These are phyloP conservation scores for Drosophila busckii DNA, from an alignment of 1,140 invertebrate genomes.

Conservation along the genomic window DNA sequence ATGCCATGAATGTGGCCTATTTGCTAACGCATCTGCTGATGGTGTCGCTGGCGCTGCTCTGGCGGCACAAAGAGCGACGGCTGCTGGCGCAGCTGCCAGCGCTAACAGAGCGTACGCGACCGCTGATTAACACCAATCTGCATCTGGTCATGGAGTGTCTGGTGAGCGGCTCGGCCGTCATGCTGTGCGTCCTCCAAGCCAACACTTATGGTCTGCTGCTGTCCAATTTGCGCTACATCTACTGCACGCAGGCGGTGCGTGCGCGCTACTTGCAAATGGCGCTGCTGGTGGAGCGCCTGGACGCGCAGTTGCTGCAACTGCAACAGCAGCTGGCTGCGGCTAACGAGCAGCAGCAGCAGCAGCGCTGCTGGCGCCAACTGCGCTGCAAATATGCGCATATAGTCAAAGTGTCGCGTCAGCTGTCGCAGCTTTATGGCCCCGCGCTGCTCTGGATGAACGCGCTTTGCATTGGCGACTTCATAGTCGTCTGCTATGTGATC, in stretches of 20 bases:
- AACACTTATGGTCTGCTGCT: background rate
- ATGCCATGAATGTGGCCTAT: slow-evolving; percentile 35
- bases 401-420: slow-evolving; percentile 17
- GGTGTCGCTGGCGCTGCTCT: slow-evolving; percentile 4
- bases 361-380: background rate
- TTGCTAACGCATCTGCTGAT: slow-evolving; percentile 29
- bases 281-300: slow-evolving; percentile 38
- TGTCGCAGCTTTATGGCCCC: slow-evolving; percentile 37
- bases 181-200: background rate
- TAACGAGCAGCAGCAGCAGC: too few relatives aligned
- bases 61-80: slow-evolving; percentile 15
- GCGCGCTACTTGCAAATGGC: slow-evolving; percentile 48
- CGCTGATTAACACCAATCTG: background rate
- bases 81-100: slow-evolving; percentile 30
- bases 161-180: background rate
- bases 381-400: slow-evolving; percentile 36
- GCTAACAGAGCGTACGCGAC: background rate
- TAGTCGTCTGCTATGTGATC: slow-evolving; percentile 40
- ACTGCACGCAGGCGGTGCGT: slow-evolving; percentile 40
- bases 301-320: slow-evolving; percentile 28
- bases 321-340: background rate
- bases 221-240: slow-evolving; percentile 15
- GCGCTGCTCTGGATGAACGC: slow-evolving; percentile 53
- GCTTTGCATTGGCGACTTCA: slow-evolving; percentile 54
- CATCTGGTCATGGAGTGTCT: slow-evolving; percentile 17